Evolutionary conservation across 2,797 vertebrate genomes (phyloP).

Genomic region (Emydoidea blandingii): DNA sequence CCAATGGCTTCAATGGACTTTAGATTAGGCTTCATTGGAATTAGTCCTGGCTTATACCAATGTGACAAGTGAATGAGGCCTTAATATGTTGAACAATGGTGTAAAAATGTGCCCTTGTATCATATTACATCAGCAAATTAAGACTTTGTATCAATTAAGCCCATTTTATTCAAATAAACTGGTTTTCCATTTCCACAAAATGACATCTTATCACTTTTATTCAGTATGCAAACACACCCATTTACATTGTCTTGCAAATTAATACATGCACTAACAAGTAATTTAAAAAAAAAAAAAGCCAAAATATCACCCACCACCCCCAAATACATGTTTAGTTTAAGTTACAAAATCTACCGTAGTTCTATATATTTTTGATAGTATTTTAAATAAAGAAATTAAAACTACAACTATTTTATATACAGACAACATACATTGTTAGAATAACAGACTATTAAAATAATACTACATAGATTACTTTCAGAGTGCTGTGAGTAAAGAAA

Average conservation of each 20-base stretch:
- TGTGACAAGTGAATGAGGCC: background rate
- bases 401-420: background rate
- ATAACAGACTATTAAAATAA: background rate
- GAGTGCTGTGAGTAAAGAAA: background rate
- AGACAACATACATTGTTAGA: background rate
- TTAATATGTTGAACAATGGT: background rate
- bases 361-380: background rate
- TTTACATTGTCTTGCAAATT: background rate
- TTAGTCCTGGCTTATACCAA: background rate
- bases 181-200: background rate
- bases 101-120: background rate
- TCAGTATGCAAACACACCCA: background rate
- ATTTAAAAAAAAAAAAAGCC: background rate
- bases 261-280: background rate
- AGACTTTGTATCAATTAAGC: background rate
- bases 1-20: background rate
- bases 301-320: background rate
- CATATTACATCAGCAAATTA: background rate
- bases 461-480: background rate
- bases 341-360: background rate
- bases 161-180: background rate
- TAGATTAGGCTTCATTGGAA: background rate
- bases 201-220: background rate
- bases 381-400: background rate
- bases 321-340: too few relatives aligned